A percentile compares a stretch with the other conserved stretches of the same genome.
Conservation (phyloP, 2,113 vertebrate species). For the Phoxinus phoxinus region DNA sequence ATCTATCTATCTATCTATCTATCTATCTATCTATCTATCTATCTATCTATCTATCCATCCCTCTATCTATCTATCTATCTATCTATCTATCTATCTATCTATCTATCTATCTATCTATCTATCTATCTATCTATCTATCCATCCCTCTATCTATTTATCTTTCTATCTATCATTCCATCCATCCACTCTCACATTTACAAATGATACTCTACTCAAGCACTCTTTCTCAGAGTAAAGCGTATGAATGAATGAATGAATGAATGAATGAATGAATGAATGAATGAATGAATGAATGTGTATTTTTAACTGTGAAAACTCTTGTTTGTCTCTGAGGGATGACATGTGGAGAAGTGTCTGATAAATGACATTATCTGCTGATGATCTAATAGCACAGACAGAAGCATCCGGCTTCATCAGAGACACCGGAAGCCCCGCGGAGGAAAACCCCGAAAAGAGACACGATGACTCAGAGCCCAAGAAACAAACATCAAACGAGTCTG, state of each 20-base stretch:
- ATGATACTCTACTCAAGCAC: background rate
- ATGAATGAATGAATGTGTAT: background rate
- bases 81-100: background rate
- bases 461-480: background rate
- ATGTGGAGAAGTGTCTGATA: background rate
- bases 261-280: background rate
- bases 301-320: background rate
- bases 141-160: too few relatives aligned
- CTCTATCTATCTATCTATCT: background rate
- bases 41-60: background rate
- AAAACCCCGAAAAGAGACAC: background rate
- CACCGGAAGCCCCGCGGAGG: background rate
- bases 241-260: background rate
- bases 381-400: background rate
- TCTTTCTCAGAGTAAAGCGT: background rate
- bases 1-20: background rate
- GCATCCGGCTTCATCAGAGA: background rate
- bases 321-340: background rate
- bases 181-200: background rate
- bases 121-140: too few relatives aligned
- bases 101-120: background rate
- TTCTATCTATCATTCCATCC: background rate
- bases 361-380: background rate
- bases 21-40: background rate
- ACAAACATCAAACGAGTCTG: background rate